Percentiles rank a stretch among this genome's conserved stretches.
phyloP scores from a whole-genome alignment of 2,113 vertebrate species.

The Symphodus melops region DNA sequence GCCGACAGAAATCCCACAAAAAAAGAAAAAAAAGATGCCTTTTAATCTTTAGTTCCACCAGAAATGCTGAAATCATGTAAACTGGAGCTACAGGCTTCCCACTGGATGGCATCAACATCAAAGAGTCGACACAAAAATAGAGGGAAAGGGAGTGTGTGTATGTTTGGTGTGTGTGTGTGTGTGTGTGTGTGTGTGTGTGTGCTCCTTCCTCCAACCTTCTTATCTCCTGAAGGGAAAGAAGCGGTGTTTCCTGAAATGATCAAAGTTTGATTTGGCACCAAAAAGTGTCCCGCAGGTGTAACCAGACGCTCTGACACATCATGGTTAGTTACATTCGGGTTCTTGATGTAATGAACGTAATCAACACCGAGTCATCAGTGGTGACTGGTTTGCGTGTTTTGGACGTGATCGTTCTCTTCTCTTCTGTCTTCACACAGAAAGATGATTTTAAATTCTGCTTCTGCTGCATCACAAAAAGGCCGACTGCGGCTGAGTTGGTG shows the following conservation, averaged over 20 bases:
- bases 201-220: background rate
- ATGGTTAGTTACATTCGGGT: constrained; percentile 48
- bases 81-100: background rate
- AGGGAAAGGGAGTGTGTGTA: background rate
- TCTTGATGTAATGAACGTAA: constrained; percentile 33
- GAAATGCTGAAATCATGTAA: background rate
- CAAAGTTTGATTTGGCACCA: constrained; percentile 28
- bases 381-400: constrained; percentile 23
- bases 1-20: background rate
- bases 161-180: background rate
- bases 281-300: background rate
- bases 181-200: background rate
- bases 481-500: too few species aligned
- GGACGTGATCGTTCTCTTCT: background rate
- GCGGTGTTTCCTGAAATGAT: background rate
- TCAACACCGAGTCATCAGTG: constrained; percentile 18
- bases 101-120: background rate
- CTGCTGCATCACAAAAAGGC: background rate
- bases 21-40: background rate
- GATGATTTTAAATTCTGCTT: background rate
- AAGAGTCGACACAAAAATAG: background rate
- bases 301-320: background rate
- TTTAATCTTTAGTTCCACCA: background rate
- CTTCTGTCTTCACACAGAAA: background rate
- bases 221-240: constrained; percentile 21